Conservation (phyloP, 2,888 invertebrate species). For the Automeris io region DNA sequence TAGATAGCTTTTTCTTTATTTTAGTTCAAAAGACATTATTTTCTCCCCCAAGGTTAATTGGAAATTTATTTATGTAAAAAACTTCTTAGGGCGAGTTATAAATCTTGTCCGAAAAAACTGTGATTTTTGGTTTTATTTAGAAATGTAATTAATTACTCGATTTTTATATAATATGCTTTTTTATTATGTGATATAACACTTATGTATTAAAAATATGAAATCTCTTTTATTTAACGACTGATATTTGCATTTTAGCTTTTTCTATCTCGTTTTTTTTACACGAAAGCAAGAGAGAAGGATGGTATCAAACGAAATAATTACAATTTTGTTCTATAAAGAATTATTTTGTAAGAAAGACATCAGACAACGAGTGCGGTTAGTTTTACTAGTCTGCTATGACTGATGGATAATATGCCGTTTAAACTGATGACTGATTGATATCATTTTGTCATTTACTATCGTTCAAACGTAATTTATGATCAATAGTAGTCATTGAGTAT, state of each 20-base stretch:
- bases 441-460: too few relatives aligned
- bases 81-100: constrained; percentile 63
- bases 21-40: constrained; percentile 67
- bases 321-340: too few relatives aligned
- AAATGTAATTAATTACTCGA: constrained; percentile 47
- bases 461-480: too few relatives aligned
- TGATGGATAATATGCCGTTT: too few relatives aligned
- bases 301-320: too few relatives aligned
- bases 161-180: constrained; percentile 58
- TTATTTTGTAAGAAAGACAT: too few relatives aligned
- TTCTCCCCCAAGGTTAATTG: constrained; percentile 51
- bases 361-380: too few relatives aligned
- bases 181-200: constrained; percentile 65
- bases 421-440: too few relatives aligned
- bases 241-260: constrained; percentile 51
- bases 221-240: constrained; percentile 40
- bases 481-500: too few relatives aligned
- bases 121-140: constrained; percentile 75
- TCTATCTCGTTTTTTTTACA: constrained; percentile 10
- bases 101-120: constrained; percentile 68
- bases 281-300: constrained; percentile 2
- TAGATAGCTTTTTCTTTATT: constrained; percentile 53
- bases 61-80: constrained; percentile 69
- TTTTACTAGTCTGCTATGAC: too few relatives aligned
- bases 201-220: constrained; percentile 44